phyloP scores from a whole-genome alignment of 2,888 invertebrate genomes.

The Carpatolechia fugitivella region DNA sequence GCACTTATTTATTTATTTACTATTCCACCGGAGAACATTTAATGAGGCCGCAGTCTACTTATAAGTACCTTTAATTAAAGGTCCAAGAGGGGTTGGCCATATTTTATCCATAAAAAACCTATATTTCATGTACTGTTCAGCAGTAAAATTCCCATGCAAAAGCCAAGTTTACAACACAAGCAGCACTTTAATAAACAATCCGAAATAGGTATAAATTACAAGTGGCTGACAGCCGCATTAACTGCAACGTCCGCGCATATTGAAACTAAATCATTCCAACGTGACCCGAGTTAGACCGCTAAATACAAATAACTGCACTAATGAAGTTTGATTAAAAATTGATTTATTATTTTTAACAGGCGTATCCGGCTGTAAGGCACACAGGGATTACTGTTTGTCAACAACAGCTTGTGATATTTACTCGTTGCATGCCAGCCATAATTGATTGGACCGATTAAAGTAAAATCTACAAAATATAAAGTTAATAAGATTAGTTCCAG shows the following conservation, averaged over 20 bases:
- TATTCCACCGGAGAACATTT: constrained; percentile 7
- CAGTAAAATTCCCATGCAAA: constrained; percentile 55
- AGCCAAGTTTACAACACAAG: constrained; percentile 57
- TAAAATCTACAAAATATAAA: no score
- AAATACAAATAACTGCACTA: constrained; percentile 57
- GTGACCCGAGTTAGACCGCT: constrained; percentile 45
- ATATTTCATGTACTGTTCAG: constrained; percentile 39
- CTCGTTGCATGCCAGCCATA: not conserved
- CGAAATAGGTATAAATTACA: constrained; percentile 64
- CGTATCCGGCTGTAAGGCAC: constrained; percentile 32
- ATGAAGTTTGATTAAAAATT: constrained; percentile 68
- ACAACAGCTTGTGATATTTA: not conserved
- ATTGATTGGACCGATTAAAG: not conserved
- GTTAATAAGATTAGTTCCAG: no score
- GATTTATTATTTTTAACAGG: constrained; percentile 54
- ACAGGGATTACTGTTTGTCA: not conserved
- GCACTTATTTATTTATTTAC: not conserved
- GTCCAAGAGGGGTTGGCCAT: constrained; percentile 13
- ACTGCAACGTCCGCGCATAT: constrained; percentile 57
- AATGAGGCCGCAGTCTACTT: constrained; percentile 14
- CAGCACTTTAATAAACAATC: constrained; percentile 57
- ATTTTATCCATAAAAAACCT: constrained; percentile 29
- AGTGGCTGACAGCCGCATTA: constrained; percentile 53
- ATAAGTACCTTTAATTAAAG: constrained; percentile 16
- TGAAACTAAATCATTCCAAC: constrained; percentile 70